These are phyloP conservation scores for Caerostris extrusa DNA, from an alignment of 1,140 invertebrate species.

Conservation along the genomic window DNA sequence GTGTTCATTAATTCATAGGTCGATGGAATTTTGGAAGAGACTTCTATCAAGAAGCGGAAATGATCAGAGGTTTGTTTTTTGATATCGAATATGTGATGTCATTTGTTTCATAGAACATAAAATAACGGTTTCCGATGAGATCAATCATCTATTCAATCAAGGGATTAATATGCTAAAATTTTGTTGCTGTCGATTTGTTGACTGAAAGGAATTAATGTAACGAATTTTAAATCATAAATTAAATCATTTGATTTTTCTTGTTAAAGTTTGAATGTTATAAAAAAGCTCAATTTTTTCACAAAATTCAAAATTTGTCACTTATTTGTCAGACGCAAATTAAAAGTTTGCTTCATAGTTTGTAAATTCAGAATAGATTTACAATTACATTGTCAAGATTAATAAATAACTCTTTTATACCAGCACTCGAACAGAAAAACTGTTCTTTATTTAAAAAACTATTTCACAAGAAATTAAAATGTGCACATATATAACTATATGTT, in stretches of 20 bases:
- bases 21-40: background rate
- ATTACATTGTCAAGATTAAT: no score
- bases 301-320: background rate
- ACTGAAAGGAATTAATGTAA: background rate
- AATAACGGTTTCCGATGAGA: background rate
- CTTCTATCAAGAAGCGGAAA: conserved; percentile 14
- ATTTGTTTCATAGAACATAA: conserved; percentile 20
- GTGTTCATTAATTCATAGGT: conserved; percentile 33
- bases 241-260: no score
- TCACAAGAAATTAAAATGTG: no score
- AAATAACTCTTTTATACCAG: no score
- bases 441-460: no score
- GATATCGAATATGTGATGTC: conserved; percentile 14
- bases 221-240: no score
- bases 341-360: no score
- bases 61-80: conserved; percentile 42
- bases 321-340: no score
- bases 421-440: no score
- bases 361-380: no score
- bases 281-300: background rate
- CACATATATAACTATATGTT: no score
- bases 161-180: background rate
- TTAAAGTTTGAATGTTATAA: background rate
- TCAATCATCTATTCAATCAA: background rate
- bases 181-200: background rate